Evolutionary conservation across 30 jellyfish, hydroid and myxozoan genomes (phyloP).

Genomic region (Chrysaora quinquecirrha): DNA sequence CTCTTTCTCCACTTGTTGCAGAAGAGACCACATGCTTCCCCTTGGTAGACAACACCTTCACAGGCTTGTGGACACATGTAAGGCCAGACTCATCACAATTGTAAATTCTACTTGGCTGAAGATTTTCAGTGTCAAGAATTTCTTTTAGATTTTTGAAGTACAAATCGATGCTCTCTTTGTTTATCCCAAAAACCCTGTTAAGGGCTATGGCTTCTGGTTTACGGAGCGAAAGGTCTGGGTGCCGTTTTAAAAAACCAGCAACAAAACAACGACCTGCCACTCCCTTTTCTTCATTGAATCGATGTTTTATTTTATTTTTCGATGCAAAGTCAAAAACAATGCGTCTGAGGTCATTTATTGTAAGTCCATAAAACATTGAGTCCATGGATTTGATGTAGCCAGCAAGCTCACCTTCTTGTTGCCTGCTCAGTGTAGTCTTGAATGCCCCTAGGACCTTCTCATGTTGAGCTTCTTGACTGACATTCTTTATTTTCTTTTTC

Average conservation of each 20-base stretch:
- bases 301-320: not conserved
- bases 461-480: not conserved
- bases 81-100: slow-evolving; percentile 72
- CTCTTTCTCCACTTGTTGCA: slow-evolving; percentile 75
- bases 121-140: slow-evolving; percentile 39
- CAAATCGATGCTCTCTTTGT: not conserved
- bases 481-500: not conserved
- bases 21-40: slow-evolving; percentile 63
- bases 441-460: not conserved
- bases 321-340: slow-evolving; percentile 33
- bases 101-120: slow-evolving; percentile 49
- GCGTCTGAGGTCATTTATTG: slow-evolving; percentile 35
- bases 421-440: not conserved
- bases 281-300: not conserved
- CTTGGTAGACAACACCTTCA: slow-evolving; percentile 52
- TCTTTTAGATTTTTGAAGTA: slow-evolving; percentile 29
- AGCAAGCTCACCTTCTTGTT: slow-evolving; percentile 9
- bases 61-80: slow-evolving; percentile 71
- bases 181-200: slow-evolving; percentile 63
- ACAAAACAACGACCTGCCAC: slow-evolving; percentile 37
- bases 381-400: slow-evolving; percentile 38
- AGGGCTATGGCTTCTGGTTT: slow-evolving; percentile 57
- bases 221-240: slow-evolving; percentile 28
- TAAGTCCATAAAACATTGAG: slow-evolving; percentile 44
- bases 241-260: slow-evolving; percentile 52